A percentile compares a stretch with the other conserved stretches of the same genome.
Conservation (phyloP, 2,888 invertebrate species). For the Drosophila incognita region DNA sequence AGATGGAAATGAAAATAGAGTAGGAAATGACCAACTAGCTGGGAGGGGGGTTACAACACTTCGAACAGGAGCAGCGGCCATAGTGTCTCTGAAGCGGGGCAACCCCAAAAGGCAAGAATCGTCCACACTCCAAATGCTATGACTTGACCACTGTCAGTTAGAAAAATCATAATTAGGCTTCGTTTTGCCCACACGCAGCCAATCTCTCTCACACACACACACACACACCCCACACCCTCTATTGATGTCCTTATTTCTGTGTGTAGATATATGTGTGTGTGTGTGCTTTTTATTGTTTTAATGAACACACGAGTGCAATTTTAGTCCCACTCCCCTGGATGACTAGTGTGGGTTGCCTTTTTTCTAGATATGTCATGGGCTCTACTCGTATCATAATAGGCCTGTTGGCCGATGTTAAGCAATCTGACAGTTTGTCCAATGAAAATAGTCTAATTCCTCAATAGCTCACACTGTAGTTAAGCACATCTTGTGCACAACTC, state of each 20-base stretch:
- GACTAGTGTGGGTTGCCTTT: not conserved
- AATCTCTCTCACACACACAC: not conserved
- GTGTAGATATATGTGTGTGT: slow-evolving; percentile 26
- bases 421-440: slow-evolving; percentile 4
- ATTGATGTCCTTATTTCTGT: not conserved
- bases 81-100: not conserved
- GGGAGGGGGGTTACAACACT: slow-evolving; percentile 5
- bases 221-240: not conserved
- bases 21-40: slow-evolving; percentile 16
- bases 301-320: slow-evolving; percentile 75
- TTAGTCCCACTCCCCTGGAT: not conserved
- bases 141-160: slow-evolving; percentile 68
- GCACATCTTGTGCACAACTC: not conserved
- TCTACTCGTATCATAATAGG: slow-evolving; percentile 1
- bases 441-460: not conserved
- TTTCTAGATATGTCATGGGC: not conserved
- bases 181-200: slow-evolving; percentile 26
- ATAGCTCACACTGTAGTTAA: not conserved
- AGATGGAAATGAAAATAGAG: slow-evolving; percentile 46
- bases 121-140: slow-evolving; percentile 17
- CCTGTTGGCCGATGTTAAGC: slow-evolving; percentile 5
- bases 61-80: not conserved
- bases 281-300: slow-evolving; percentile 75
- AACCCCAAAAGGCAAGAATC: slow-evolving; percentile 37
- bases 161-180: slow-evolving; percentile 78